phyloP scores from a whole-genome alignment of 2,888 invertebrate species.

The Meteorus cinctellus region DNA sequence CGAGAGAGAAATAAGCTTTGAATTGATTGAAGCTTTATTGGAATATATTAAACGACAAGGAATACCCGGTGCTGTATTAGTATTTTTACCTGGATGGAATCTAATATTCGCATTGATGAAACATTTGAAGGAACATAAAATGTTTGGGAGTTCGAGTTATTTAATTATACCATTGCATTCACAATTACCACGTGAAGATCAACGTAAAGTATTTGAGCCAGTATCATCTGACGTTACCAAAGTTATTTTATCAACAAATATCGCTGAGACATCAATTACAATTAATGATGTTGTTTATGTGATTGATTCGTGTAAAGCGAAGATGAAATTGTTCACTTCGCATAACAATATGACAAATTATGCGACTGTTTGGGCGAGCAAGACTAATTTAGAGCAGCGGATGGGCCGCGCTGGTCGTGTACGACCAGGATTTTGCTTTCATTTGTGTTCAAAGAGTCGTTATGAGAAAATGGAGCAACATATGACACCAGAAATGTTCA shows the following conservation, averaged over 20 bases:
- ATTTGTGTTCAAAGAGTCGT: slow-evolving; percentile 87
- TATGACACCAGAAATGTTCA: slow-evolving; percentile 97
- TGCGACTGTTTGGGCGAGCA: slow-evolving; percentile 96
- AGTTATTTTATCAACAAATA: slow-evolving; percentile 97
- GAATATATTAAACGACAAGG: slow-evolving; percentile 78
- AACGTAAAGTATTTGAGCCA: slow-evolving; percentile 92
- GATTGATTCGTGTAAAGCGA: slow-evolving; percentile 97
- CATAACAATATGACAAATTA: slow-evolving; percentile 99
- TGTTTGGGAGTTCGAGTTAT: slow-evolving; percentile 81
- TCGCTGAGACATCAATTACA: slow-evolving; percentile 98
- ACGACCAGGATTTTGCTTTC: slow-evolving; percentile 93
- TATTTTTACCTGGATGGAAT: slow-evolving; percentile 98
- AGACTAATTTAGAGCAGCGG: slow-evolving; percentile 95
- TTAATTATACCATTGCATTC: slow-evolving; percentile 96
- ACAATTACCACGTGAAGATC: slow-evolving; percentile 96
- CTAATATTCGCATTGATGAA: slow-evolving; percentile 94
- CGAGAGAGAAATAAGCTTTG: slow-evolving; percentile 95
- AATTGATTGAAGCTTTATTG: slow-evolving; percentile 89
- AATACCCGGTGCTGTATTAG: slow-evolving; percentile 89
- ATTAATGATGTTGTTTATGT: slow-evolving; percentile 99
- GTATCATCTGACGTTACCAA: slow-evolving; percentile 90
- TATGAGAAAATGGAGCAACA: slow-evolving; percentile 87
- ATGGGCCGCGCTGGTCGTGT: slow-evolving; percentile 97
- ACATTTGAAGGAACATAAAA: slow-evolving; percentile 83
- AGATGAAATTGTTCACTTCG: slow-evolving; percentile 97